Evolutionary conservation across 1,140 invertebrate species (phyloP).

Genomic region (Cydia strobilella): DNA sequence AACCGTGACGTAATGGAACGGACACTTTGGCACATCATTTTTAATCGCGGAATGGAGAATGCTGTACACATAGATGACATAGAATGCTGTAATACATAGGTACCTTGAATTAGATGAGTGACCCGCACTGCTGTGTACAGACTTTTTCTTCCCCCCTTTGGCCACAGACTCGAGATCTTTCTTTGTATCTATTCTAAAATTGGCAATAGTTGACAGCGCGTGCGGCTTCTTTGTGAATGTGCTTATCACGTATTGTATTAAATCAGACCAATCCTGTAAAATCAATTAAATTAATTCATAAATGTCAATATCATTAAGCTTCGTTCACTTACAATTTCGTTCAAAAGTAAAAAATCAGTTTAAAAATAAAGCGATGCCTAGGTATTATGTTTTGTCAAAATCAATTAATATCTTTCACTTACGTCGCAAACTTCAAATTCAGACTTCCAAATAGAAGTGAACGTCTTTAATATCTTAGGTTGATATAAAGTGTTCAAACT

Average conservation of each 20-base stretch:
- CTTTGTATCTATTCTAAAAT: slow-evolving; percentile 47
- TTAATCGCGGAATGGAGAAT: too few relatives aligned
- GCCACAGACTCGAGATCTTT: slow-evolving; percentile 19
- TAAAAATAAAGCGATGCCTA: too few relatives aligned
- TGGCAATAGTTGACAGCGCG: slow-evolving; percentile 44
- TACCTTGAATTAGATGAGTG: slow-evolving; percentile 42
- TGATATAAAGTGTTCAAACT: slow-evolving; percentile 85
- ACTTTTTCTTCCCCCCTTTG: slow-evolving; percentile 34
- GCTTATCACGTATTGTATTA: slow-evolving; percentile 89
- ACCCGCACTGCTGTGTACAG: slow-evolving; percentile 35
- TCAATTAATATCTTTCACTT: slow-evolving; percentile 56
- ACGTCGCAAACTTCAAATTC: slow-evolving; percentile 87
- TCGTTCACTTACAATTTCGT: too few relatives aligned
- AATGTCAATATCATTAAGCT: background rate
- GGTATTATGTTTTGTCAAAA: too few relatives aligned
- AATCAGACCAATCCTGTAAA: slow-evolving; percentile 87
- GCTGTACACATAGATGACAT: too few relatives aligned
- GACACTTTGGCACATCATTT: too few relatives aligned
- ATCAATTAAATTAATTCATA: background rate
- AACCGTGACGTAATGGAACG: too few relatives aligned
- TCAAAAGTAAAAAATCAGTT: too few relatives aligned
- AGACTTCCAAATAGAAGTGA: slow-evolving; percentile 87
- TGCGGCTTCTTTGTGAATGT: slow-evolving; percentile 84
- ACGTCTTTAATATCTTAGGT: slow-evolving; percentile 87
- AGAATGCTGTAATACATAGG: too few relatives aligned